Base-by-base conservation (phyloP, 2,797 vertebrate genomes). In the Tapera naevia region DNA sequence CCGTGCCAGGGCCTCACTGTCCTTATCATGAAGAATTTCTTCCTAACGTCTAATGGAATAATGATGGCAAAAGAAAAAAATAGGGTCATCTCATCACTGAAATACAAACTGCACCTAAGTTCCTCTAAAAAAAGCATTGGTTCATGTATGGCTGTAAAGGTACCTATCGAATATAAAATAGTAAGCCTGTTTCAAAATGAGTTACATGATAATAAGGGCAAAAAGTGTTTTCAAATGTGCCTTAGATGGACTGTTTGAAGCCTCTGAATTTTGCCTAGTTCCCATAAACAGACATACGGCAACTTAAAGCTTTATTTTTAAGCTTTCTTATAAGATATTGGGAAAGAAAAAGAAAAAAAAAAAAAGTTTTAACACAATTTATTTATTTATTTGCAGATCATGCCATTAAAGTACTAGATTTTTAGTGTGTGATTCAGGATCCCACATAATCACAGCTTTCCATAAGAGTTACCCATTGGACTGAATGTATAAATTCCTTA, bases 231-330 rank as follows among this genome's bases (percentile, higher is more conserved):
- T 72, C 57, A 33, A 70, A 69, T 67, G 16, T 21, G 45, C 48
- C 54, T 33, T 74, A n/a, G 9, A 51, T 2, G 4, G 73, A 43
- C 32, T 17, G 18, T 48, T 78, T 37, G 51, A 91, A 76, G 32
- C 9, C 56, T 73, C 35, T 66, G 39, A 65, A 73, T 80, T 87
- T 65, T 93, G 35, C 60, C 46, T 81, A 12, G 4, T 28, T 94
- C 18, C 41, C 33, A 62, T 57, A 94, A 89, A 72, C 67, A 94
- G 54, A 70, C 57, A 91, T 82, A 91, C 64, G 79, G 60, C 56
- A 95, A 79, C 30, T 75, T 65, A 80, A 95, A 89, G 93, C 80
- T 94, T 87, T 23, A 17, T 41, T 87, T 93, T 96, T 79, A 91
- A 76, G 94, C 13, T 21, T 46, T 46, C 46, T 46, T 46, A 17